Base-by-base conservation (phyloP, 2,797 vertebrate species). In the Crocidura indochinensis region DNA sequence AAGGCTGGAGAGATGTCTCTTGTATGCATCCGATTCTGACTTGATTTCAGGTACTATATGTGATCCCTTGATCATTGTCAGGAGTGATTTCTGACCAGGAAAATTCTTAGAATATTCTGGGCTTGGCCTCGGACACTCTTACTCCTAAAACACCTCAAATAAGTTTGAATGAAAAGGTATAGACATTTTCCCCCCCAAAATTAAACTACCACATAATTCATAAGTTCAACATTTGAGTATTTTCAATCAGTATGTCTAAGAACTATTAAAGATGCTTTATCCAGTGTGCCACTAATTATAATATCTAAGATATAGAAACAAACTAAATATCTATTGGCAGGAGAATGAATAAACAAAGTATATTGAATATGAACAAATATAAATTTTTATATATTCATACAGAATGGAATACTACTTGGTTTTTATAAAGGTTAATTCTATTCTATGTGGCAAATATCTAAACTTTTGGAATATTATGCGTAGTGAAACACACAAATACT, bases 401-500 rank as follows among this genome's bases (percentile, higher is more conserved):
- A 53, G 51, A 14, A n/a, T 8, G 44, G 47, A 62, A 68, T 67
- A 88, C 73, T 74, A 22, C 26, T 68, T 17, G 38, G 68, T 24
- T 29, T 79, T 79, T 60, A 29, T 22, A 20, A 69, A 69, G 5
- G 26, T 29, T 19, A 69, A 69, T 38, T 68, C 76, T 78, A 38
- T 38, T 38, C 38, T 2, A 38, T 1, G 2, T n/a, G 46, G 49
- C 12, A 29, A 84, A 44, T 84, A 49, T 10, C 44, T 67, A 49
- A 88, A 80, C 11, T 31, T 74, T 29, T 60, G 73, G 10, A n/a
- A 51, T 49, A 38, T 8, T 17, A 49, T 6, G 11, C 24, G 75
- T 44, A 92, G 62, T 68, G 69, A 84, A 60, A 74, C 26, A 84
- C 44, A 49, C 31, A 49, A 31, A 80, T 67, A 51, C 38, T 38